Evolutionary conservation across 1,140 invertebrate species (phyloP), one percentile per base, ranked within the genome.

Genomic region (Anadara kagoshimensis): DNA sequence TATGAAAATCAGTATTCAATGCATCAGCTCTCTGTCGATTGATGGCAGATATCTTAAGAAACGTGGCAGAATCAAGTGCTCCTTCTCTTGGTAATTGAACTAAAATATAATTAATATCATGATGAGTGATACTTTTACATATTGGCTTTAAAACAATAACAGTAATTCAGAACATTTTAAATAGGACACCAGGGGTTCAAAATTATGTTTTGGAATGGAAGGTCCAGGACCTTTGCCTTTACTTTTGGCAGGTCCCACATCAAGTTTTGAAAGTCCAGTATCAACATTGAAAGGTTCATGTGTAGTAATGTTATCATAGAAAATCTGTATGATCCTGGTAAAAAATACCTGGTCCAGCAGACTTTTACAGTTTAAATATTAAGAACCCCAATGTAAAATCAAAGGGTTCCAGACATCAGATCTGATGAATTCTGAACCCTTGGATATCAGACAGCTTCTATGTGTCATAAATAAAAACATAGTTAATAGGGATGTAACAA

Each of bases 1-100:
- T 72, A 14, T 79, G 49, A 67, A 83, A 81, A 36, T 83, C 79
- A 64, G 81, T 83, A 44, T 81, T 69, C 22, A 81, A 74, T 14
- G 77, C 75, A 44, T 81, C 79, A 44, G 76, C 81, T 63, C 78
- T 80, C 51, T 73, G 73, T 58, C 69, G 75, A 1, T 72, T 77
- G 12, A 72, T 64, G 36, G 70, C 63, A 7, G 81, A 70, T 20
- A 83, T 77, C 24, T 73, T 75, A 2, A 75, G 57, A n/a, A 83
- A 65, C 16, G 72, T 69, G 45, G 71, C 53, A 7, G 81, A 81
- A 69, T 83, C 81, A 10, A 81, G 59, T 8, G 81, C 77, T 20
- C 79, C 81, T 66, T 83, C 81, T 66, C 81, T 74, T 4, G 81
- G 71, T 67, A 69, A 68, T 18, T 63, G 36, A 14, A 79, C 78